Conservation (phyloP, 2,888 invertebrate genomes). For the Drosophila paranaensis region DNA sequence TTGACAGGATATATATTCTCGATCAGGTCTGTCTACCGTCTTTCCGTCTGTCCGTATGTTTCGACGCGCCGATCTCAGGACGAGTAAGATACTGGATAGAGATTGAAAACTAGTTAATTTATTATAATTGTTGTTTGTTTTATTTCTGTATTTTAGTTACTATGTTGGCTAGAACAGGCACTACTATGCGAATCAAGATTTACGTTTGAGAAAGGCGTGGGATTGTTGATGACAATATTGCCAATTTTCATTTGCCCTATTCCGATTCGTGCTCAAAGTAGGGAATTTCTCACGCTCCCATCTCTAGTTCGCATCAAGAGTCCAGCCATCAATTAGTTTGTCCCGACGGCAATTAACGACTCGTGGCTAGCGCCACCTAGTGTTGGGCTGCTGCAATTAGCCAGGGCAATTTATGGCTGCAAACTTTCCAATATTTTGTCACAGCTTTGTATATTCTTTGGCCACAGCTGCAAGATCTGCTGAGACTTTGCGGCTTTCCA, state of each 20-base stretch:
- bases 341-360: slow-evolving; percentile 44
- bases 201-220: too few relatives aligned
- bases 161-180: too few relatives aligned
- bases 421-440: slow-evolving; percentile 53
- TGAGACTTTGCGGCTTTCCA: slow-evolving; percentile 19
- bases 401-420: slow-evolving; percentile 40
- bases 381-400: slow-evolving; percentile 39
- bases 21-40: too few relatives aligned
- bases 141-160: too few relatives aligned
- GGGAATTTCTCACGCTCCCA: neutral
- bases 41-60: too few relatives aligned
- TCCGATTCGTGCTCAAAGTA: neutral
- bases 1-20: too few relatives aligned
- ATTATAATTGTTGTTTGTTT: too few relatives aligned
- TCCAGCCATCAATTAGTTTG: slow-evolving; percentile 40
- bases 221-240: neutral
- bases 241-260: neutral
- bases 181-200: too few relatives aligned
- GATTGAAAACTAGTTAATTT: too few relatives aligned
- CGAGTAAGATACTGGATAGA: too few relatives aligned
- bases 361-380: slow-evolving; percentile 55
- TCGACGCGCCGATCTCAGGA: too few relatives aligned
- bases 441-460: slow-evolving; percentile 25
- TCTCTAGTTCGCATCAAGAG: slow-evolving; percentile 26
- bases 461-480: slow-evolving; percentile 21